Conservation (phyloP, 2,797 vertebrate genomes). For the Aotus griseimembra region DNA sequence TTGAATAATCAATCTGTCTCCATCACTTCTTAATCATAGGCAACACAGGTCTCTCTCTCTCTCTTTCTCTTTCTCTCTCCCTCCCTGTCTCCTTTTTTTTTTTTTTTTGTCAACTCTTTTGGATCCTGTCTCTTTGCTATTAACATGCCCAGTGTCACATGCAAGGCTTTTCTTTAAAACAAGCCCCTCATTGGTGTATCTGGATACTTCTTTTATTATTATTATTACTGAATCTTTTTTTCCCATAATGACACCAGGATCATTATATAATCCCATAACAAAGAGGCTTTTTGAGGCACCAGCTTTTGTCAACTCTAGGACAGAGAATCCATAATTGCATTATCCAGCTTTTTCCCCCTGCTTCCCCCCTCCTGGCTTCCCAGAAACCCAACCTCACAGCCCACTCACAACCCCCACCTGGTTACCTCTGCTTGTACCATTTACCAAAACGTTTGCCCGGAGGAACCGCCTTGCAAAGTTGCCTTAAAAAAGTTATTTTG, state of each 20-base stretch:
- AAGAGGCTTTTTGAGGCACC: conserved; percentile 96
- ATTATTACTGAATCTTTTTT: conserved; percentile 95
- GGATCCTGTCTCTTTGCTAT: conserved; percentile 87
- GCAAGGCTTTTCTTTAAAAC: conserved; percentile 91
- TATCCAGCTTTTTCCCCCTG: conserved; percentile 88
- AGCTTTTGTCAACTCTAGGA: conserved; percentile 98
- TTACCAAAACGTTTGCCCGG: conserved; percentile 80
- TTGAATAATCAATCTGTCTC: conserved; percentile 95
- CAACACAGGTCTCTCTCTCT: conserved; percentile 87
- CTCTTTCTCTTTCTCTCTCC: not conserved
- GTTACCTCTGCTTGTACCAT: conserved; percentile 83
- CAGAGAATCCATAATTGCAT: conserved; percentile 98
- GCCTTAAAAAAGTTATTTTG: conserved; percentile 92
- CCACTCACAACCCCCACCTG: conserved; percentile 87
- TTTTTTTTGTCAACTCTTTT: conserved; percentile 90
- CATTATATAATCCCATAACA: conserved; percentile 99
- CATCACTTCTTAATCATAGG: conserved; percentile 90
- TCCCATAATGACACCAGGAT: conserved; percentile 98
- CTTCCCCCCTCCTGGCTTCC: conserved; percentile 78
- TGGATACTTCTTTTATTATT: conserved; percentile 91
- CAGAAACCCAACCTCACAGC: conserved; percentile 91
- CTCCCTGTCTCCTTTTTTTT: conserved; percentile 81
- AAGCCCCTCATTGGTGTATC: conserved; percentile 91
- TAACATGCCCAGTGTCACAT: conserved; percentile 89
- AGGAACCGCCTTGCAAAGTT: conserved; percentile 90